phyloP scores from a whole-genome alignment of 2,797 vertebrate genomes.

The Distichodus sexfasciatus region DNA sequence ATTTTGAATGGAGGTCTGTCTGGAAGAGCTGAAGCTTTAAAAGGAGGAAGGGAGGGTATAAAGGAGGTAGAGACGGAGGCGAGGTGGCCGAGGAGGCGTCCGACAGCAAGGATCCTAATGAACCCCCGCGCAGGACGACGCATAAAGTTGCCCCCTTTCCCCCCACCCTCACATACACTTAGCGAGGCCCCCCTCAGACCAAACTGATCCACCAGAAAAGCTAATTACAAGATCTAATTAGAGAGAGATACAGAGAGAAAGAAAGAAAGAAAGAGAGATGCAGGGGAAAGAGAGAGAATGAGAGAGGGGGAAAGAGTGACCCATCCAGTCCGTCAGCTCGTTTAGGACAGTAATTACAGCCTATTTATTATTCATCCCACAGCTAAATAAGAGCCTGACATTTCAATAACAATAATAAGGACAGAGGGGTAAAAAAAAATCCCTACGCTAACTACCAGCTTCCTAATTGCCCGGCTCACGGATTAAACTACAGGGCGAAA shows the following conservation, averaged over 20 bases:
- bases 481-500: conserved; percentile 68
- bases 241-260: conserved; percentile 76
- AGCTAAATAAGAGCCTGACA: conserved; percentile 97
- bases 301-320: conserved; percentile 71
- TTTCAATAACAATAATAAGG: conserved; percentile 90
- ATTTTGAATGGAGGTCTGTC: too few relatives aligned
- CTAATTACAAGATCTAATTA: conserved; percentile 99
- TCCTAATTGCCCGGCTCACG: conserved; percentile 91
- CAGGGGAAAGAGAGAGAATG: conserved; percentile 44
- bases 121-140: conserved; percentile 73
- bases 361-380: conserved; percentile 99
- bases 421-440: conserved; percentile 66
- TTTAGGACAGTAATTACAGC: conserved; percentile 96
- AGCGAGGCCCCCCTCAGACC: conserved; percentile 82
- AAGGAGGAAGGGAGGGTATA: too few relatives aligned
- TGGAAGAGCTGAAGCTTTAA: too few relatives aligned
- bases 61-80: conserved; percentile 46
- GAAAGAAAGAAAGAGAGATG: conserved; percentile 46
- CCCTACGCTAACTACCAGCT: conserved; percentile 78
- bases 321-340: conserved; percentile 85
- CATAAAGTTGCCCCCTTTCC: conserved; percentile 79
- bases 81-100: conserved; percentile 33
- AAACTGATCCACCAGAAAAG: conserved; percentile 93
- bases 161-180: conserved; percentile 72
- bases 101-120: conserved; percentile 69